phyloP scores from a whole-genome alignment of 2,113 vertebrate genomes.

The Apteryx mantelli region DNA sequence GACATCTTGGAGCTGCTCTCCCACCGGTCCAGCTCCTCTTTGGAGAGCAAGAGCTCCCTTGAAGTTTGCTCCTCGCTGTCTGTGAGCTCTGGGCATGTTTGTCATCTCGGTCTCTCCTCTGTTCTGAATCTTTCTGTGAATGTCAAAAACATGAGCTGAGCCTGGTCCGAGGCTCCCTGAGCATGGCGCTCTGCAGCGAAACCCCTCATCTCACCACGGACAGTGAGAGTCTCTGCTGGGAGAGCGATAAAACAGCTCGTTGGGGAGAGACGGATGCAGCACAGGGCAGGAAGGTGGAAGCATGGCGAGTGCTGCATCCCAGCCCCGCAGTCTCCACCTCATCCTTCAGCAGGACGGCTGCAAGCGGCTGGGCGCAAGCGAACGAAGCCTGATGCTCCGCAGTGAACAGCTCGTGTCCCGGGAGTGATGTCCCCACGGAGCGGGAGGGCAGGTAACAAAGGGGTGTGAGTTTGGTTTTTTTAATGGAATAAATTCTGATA shows the following conservation, averaged over 20 bases:
- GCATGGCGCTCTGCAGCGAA: fast-evolving
- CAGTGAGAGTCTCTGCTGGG: background rate
- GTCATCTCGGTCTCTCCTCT: background rate
- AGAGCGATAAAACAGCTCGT: background rate
- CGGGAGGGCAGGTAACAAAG: background rate
- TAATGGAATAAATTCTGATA: background rate
- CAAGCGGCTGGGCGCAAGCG: background rate
- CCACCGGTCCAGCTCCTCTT: background rate
- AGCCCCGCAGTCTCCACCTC: background rate
- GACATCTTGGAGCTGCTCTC: background rate
- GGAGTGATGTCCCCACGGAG: background rate
- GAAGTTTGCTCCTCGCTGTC: background rate
- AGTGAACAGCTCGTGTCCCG: background rate
- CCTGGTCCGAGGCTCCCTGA: background rate
- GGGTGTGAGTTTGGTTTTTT: too few species aligned
- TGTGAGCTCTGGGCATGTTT: background rate
- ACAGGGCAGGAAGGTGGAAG: fast-evolving
- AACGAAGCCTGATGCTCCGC: too few species aligned
- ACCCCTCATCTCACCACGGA: background rate
- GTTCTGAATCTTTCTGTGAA: background rate
- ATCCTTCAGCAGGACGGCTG: background rate
- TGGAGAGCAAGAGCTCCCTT: background rate
- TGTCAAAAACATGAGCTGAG: background rate
- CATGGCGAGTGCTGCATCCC: background rate
- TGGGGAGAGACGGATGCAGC: background rate